A percentile compares a stretch with the other conserved stretches of the same genome.
These are phyloP conservation scores for Takifugu bimaculatus DNA, from an alignment of 2,113 vertebrate species.

Conservation along the genomic window DNA sequence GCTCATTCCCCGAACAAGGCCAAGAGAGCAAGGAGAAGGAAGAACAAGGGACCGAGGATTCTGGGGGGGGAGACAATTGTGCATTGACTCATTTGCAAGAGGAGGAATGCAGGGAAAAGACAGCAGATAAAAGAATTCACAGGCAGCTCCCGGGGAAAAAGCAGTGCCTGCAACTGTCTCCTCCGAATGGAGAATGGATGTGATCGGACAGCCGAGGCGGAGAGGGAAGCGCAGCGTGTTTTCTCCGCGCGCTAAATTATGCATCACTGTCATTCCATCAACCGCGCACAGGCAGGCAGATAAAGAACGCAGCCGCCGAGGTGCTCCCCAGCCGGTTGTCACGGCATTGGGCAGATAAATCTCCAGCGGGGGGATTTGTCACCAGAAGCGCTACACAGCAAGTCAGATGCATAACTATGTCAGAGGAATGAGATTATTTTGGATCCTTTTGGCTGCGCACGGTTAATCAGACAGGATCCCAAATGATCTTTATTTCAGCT, in stretches of 20 bases:
- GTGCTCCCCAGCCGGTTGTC: conserved; percentile 67
- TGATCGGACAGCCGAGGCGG: conserved; percentile 61
- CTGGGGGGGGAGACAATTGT: conserved; percentile 15
- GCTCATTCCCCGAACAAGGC: conserved; percentile 45
- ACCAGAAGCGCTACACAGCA: conserved; percentile 48
- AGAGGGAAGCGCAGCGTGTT: conserved; percentile 49
- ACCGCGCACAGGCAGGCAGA: conserved; percentile 59
- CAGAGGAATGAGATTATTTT: conserved; percentile 52
- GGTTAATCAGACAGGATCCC: conserved; percentile 37
- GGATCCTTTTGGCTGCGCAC: conserved; percentile 35
- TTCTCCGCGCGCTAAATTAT: conserved; percentile 70
- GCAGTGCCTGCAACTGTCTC: conserved; percentile 32
- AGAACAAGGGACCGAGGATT: conserved; percentile 9
- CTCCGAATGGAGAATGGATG: conserved; percentile 52
- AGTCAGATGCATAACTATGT: conserved; percentile 56
- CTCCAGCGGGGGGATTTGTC: conserved; percentile 56
- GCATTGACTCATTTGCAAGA: conserved; percentile 46
- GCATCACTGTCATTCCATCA: conserved; percentile 74
- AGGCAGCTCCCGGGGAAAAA: conserved; percentile 28
- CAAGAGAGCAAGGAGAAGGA: conserved; percentile 33
- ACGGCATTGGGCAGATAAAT: conserved; percentile 63
- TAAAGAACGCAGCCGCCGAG: conserved; percentile 62
- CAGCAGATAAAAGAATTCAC: conserved; percentile 40
- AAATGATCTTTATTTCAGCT: conserved; percentile 30
- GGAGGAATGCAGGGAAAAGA: conserved; percentile 5